Evolutionary conservation across 1,140 invertebrate genomes (phyloP), one percentile per base, ranked within the genome.

Genomic region (Aphaenogaster rudis): DNA sequence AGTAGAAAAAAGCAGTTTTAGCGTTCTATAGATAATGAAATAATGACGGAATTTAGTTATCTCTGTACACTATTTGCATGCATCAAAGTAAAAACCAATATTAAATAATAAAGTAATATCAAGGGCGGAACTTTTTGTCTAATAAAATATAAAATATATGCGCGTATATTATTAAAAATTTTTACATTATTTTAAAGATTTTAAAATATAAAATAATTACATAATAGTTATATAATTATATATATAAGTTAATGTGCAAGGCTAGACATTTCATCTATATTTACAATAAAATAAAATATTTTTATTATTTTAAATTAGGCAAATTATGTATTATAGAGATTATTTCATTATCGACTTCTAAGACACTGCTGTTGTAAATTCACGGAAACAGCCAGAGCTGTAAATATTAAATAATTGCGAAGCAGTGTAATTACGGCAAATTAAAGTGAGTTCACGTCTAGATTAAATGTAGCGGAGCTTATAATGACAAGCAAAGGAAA

Each of bases 381-480:
- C 28, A 7, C 11, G 11, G 28, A 36, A 69, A 52, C 28, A 54
- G 4, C 21, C 48, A 67, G 8, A 67, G 45, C 21, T 45, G 17
- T 13, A 28, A 52, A 57, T 36, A 5, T 82, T 57, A 17, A 67
- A 71, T 21, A 48, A 84, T 36, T 6, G n/a, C 28, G 17, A 59
- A 52, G 4, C 8, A 21, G 13, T 9, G 28, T 15, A 61, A 36
- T 59, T 13, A 11, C 4, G 13, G 13, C 28, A 54, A 84, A 84
- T 39, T 50, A 45, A 61, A 74, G 39, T 28, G 13, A 9, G 5
- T 57, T 59, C 39, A 13, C 7, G 2, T 39, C 2, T 1, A 36
- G 3, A 82, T 39, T 61, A 74, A 39, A 39, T 48, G 54, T 74
- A 61, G 42, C 2, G 54, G 28, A 61, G 21, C 8, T 82, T 74